These are phyloP conservation scores for Aphodius granarius DNA, from an alignment of 2,888 invertebrate species.

Conservation along the genomic window DNA sequence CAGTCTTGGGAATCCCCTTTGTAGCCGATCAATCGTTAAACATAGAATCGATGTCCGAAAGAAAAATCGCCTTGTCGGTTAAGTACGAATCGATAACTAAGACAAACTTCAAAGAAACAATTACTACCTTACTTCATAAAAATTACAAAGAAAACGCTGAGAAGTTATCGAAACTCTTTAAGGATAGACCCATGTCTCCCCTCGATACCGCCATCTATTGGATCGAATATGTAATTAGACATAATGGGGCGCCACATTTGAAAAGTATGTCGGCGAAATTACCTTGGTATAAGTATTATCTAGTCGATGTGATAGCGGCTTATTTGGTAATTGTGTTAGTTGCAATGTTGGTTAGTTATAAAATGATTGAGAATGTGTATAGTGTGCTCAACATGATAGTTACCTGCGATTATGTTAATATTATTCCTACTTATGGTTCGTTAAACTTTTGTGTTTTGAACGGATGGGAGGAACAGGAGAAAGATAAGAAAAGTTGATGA, in stretches of 20 bases:
- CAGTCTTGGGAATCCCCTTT: slow-evolving; percentile 46
- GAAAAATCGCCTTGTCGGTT: slow-evolving; percentile 53
- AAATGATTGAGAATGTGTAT: neutral
- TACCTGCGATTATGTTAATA: neutral
- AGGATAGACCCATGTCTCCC: slow-evolving; percentile 31
- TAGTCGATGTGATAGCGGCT: slow-evolving; percentile 31
- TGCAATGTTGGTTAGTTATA: neutral
- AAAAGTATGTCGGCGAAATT: slow-evolving; percentile 32
- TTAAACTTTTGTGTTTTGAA: neutral
- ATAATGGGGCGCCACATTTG: slow-evolving; percentile 35
- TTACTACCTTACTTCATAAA: slow-evolving; percentile 43
- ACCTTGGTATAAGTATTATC: slow-evolving; percentile 35
- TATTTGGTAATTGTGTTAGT: neutral
- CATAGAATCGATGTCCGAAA: slow-evolving; percentile 55
- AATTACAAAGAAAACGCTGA: slow-evolving; percentile 25
- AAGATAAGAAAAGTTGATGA: neutral
- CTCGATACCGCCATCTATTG: slow-evolving; percentile 36
- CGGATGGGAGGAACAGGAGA: neutral
- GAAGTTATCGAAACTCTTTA: slow-evolving; percentile 28
- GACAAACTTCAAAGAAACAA: neutral
- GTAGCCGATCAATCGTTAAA: slow-evolving; percentile 54
- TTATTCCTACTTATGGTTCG: neutral
- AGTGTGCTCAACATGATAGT: neutral
- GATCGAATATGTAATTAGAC: slow-evolving; percentile 35
- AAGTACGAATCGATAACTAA: neutral